phyloP scores from a whole-genome alignment of 1,140 invertebrate species.

The Lerema accius region DNA sequence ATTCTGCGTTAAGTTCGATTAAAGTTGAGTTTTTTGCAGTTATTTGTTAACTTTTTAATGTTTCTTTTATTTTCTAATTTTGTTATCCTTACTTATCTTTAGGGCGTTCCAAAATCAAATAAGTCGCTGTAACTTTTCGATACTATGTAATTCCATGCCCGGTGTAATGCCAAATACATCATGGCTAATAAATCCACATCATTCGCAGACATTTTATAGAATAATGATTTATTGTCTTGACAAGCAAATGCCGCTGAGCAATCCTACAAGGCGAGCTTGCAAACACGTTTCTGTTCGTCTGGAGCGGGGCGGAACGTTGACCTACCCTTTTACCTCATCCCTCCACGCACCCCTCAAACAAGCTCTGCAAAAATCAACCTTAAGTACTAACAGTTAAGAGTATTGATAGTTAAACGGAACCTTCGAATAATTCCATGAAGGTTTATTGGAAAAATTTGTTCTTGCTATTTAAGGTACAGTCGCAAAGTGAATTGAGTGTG shows the following conservation, averaged over 20 bases:
- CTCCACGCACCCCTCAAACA: constrained; percentile 36
- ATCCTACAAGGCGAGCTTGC: constrained; percentile 41
- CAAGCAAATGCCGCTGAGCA: constrained; percentile 19
- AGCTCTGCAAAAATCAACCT: constrained; percentile 54
- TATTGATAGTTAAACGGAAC: constrained; percentile 37
- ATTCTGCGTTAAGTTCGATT: no score
- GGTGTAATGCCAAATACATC: no score
- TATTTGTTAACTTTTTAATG: no score
- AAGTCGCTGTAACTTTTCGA: no score
- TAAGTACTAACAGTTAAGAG: constrained; percentile 50
- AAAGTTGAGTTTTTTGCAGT: no score
- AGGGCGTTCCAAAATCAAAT: no score
- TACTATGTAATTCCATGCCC: no score
- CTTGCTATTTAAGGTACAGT: constrained; percentile 63
- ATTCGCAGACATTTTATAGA: no score
- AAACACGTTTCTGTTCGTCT: constrained; percentile 35
- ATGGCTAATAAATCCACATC: no score
- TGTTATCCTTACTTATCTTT: no score
- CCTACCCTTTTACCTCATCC: constrained; percentile 55
- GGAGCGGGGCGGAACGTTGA: constrained; percentile 60
- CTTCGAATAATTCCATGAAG: constrained; percentile 44
- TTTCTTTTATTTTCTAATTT: no score
- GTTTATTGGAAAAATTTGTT: constrained; percentile 71
- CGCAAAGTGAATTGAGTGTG: constrained; percentile 60
- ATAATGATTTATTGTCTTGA: constrained; percentile 33